These are phyloP conservation scores for Capricornis sumatraensis DNA, from an alignment of 2,113 vertebrate genomes.

Conservation along the genomic window DNA sequence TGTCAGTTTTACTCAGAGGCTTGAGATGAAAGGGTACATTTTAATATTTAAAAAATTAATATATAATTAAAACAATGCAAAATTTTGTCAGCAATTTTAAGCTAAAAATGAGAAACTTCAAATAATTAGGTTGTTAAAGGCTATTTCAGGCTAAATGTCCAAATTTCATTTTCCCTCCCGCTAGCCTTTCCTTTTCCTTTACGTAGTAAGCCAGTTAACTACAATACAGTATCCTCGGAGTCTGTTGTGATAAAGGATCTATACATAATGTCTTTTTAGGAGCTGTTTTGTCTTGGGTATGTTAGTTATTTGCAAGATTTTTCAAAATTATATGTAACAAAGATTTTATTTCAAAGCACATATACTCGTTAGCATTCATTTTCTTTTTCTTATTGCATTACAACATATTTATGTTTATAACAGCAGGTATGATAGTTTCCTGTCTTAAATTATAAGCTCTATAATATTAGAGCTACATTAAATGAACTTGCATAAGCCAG, in stretches of 20 bases:
- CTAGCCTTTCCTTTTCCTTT: neutral
- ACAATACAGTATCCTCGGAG: neutral
- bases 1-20: neutral
- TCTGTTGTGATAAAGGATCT: neutral
- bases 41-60: neutral
- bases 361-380: neutral
- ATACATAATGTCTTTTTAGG: neutral
- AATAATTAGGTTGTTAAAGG: neutral
- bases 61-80: neutral
- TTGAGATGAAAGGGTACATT: neutral
- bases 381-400: neutral
- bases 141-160: neutral
- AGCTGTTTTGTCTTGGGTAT: neutral
- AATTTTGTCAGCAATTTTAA: neutral
- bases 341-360: constrained; percentile 11
- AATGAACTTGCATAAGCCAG: constrained; percentile 1
- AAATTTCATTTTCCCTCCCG: neutral
- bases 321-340: neutral
- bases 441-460: constrained; percentile 6
- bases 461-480: neutral
- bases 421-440: neutral
- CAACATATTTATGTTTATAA: neutral
- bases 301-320: neutral
- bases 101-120: neutral
- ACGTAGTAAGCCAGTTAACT: neutral